These are phyloP conservation scores for Rhinichthys osculus DNA, from an alignment of 2,797 vertebrate genomes.

Conservation along the genomic window DNA sequence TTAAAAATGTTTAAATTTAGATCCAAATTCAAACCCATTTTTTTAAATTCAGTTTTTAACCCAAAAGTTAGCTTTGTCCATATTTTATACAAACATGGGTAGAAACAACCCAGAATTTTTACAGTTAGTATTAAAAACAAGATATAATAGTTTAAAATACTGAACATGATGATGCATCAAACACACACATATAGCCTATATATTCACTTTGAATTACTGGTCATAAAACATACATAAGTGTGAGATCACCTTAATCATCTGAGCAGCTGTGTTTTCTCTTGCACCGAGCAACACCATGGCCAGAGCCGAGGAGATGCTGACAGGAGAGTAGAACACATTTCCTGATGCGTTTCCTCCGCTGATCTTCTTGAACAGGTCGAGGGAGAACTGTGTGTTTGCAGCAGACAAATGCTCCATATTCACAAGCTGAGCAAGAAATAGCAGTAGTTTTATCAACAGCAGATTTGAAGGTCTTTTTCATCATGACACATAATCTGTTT, in stretches of 20 bases:
- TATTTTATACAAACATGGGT: no score
- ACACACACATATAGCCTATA: not conserved
- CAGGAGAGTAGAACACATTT: constrained; percentile 85
- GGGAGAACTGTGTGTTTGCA: constrained; percentile 1
- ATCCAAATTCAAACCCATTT: no score
- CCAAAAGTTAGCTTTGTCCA: no score
- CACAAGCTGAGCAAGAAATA: not conserved
- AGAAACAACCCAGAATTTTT: no score
- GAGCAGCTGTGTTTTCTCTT: constrained; percentile 77
- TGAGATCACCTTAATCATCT: constrained; percentile 84
- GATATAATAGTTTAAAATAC: not conserved
- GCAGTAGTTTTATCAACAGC: not conserved
- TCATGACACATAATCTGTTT: not conserved
- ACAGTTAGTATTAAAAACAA: no score
- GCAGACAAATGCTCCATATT: not conserved
- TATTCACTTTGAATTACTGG: not conserved
- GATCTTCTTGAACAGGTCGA: constrained; percentile 14
- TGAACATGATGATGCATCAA: not conserved
- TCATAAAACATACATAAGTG: not conserved
- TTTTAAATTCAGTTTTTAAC: no score
- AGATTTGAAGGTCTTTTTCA: not conserved
- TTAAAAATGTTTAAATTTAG: no score
- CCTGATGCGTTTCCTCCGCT: not conserved
- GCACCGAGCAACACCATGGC: constrained; percentile 86
- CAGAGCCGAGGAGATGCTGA: constrained; percentile 88